Base-by-base conservation (phyloP, 2,888 invertebrate genomes). In the Eudemis profundana region DNA sequence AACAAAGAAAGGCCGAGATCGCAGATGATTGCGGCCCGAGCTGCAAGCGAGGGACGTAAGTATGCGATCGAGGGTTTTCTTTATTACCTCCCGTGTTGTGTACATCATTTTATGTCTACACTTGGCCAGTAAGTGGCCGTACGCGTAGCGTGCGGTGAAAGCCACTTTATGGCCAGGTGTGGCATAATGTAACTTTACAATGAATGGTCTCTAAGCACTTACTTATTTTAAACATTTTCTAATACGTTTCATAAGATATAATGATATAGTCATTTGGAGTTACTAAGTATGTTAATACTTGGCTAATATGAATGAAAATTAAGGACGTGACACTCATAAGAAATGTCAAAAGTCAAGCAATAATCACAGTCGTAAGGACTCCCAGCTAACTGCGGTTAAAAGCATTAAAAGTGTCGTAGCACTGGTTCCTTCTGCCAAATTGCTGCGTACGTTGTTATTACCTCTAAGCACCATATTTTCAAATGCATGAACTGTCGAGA, bases 311-410 rank as follows among this genome's bases (percentile, higher is more conserved):
- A 23, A 17, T 15, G 14, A 36, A 46, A n/a, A 42, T 42, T 36
- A 38, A 15, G 29, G 14, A n/a, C n/a, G 36, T 40, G 21, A 23
- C 12, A 19, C 23, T 51, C 21, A 23, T 21, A 62, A 23, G 23
- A 53, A 54, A 21, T 21, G 19, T 12, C n/a, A 49, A 19, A 23
- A 61, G 36, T 33, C 42, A 33, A 15, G 56, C 38, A 56, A 63
- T 63, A 57, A 57, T 50, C 50, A 49, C 57, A 15, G 50, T 50
- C 49, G 17, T 63, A 57, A 44, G 57, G 17, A 42, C 15, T 33
- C 57, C 3, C 49, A 50, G 23, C 57, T 50, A 50, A 44, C 50
- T 12, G 50, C 57, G 50, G 23, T 57, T 54, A 42, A 63, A 49
- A 49, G 15, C 56, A 49, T 62, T 36, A 63, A 63, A 56, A 23